Base-by-base conservation (phyloP, 1,140 invertebrate genomes). In the Lepidostoma basale region DNA sequence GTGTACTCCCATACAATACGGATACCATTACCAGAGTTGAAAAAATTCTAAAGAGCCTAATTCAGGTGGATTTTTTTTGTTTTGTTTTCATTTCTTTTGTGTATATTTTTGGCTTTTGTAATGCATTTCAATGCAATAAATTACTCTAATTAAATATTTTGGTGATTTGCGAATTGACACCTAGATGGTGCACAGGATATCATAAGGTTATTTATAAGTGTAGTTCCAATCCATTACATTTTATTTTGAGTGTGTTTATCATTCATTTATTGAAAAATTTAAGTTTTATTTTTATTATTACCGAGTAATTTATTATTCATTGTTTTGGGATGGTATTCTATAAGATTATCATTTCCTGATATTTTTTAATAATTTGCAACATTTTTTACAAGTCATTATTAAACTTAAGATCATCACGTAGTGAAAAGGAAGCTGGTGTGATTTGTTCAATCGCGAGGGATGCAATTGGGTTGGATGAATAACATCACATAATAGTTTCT, bases 1-100 rank as follows among this genome's bases (percentile, higher is more conserved):
- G 66, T 65, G 28, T 33, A 64, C 58, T 68, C 59, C 30, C 58
- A 12, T 33, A 30, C 9, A 33, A 26, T 16, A 40, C 56, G 25
- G 33, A 60, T 42, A 54, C 39, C 56, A 44, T 26, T 28, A 40
- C n/a, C 56, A 14, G 56, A 60, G 20, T 60, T 42, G 33, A 42
- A 60, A n/a, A n/a, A 6, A 36, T 56, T 56, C 52, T 36, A 33
- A 6, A 36, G 33, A 56, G n/a, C 36, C 26, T 56, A 33, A 22
- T 36, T 36, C 28, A 33, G 16, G 30, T 56, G 30, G 23, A 56
- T 16, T 30, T 25, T 44, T 62, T 42, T 60, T 39, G 16, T 12
- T 62, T 62, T 47, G 12, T 12, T 20, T 62, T 44, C 28, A 58
- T 26, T 58, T n/a, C n/a, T n/a, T n/a, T n/a, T n/a, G n/a, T n/a